Evolutionary conservation across 2,797 vertebrate species (phyloP).

Genomic region (Clamator glandarius): DNA sequence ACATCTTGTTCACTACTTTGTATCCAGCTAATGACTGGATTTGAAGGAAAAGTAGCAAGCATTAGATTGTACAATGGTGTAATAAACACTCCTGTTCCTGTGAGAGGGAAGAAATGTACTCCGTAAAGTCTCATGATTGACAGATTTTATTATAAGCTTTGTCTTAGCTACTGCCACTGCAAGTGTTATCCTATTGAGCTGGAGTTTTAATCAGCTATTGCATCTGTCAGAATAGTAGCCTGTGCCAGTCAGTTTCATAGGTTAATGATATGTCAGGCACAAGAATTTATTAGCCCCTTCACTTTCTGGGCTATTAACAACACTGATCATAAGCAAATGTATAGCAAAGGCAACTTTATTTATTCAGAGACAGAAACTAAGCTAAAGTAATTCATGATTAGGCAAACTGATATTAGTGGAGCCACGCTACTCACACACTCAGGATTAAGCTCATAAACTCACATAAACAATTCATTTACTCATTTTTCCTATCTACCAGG

Average conservation of each 20-base stretch:
- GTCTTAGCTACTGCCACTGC: not conserved
- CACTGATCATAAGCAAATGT: not conserved
- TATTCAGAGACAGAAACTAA: not conserved
- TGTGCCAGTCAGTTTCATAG: not conserved
- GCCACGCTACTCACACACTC: not conserved
- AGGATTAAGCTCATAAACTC: not conserved
- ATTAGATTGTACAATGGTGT: not conserved
- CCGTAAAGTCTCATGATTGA: not conserved
- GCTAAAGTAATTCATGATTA: not conserved
- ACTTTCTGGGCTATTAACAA: not conserved
- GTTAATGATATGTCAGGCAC: not conserved
- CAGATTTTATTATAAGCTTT: not conserved
- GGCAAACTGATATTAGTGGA: not conserved
- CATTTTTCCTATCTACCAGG: not conserved
- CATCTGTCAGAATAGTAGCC: not conserved
- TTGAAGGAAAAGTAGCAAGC: not conserved
- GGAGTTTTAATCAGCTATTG: conserved; percentile 2
- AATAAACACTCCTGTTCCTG: not conserved
- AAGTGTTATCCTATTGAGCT: not conserved
- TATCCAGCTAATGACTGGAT: not conserved
- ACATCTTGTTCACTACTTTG: not conserved
- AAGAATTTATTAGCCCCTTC: not conserved
- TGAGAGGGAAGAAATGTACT: not conserved
- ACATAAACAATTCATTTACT: not conserved
- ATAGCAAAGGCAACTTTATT: not conserved